These are phyloP conservation scores for Helicoverpa armigera DNA, from an alignment of 1,140 invertebrate species.

Conservation along the genomic window DNA sequence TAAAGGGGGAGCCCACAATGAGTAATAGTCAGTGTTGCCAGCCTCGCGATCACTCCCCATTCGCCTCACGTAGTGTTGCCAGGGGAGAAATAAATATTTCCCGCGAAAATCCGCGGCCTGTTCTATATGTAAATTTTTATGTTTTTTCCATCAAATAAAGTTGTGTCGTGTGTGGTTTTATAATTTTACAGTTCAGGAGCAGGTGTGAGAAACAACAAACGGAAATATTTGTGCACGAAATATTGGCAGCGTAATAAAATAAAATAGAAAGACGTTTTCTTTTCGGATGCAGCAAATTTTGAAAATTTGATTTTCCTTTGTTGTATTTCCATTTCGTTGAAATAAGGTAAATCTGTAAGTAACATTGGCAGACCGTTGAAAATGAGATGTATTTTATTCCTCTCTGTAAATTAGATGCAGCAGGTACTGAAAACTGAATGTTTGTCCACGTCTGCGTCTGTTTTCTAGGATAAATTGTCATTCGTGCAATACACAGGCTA, in stretches of 20 bases:
- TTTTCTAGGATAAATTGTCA: neutral
- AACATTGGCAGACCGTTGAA: neutral
- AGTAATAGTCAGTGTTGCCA: constrained; percentile 51
- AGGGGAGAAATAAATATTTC: constrained; percentile 81
- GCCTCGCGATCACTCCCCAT: constrained; percentile 40
- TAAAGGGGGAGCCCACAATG: constrained; percentile 48
- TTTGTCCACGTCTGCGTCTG: neutral
- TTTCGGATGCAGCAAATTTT: neutral
- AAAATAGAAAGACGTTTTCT: neutral
- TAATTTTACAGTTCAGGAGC: constrained; percentile 52
- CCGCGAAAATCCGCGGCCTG: constrained; percentile 69
- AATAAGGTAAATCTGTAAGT: neutral
- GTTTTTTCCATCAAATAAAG: constrained; percentile 69
- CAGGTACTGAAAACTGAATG: neutral
- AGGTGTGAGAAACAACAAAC: constrained; percentile 47
- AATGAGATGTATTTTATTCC: neutral
- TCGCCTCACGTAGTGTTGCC: constrained; percentile 64
- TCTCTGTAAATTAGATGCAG: neutral
- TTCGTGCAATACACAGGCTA: neutral
- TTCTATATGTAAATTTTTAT: constrained; percentile 84
- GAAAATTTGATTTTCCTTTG: neutral
- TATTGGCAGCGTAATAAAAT: constrained; percentile 5
- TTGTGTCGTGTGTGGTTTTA: constrained; percentile 64
- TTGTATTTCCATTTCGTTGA: neutral
- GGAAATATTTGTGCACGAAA: constrained; percentile 1